Conservation (phyloP, 2,888 invertebrate species). For the Drosophila kanekoi region DNA sequence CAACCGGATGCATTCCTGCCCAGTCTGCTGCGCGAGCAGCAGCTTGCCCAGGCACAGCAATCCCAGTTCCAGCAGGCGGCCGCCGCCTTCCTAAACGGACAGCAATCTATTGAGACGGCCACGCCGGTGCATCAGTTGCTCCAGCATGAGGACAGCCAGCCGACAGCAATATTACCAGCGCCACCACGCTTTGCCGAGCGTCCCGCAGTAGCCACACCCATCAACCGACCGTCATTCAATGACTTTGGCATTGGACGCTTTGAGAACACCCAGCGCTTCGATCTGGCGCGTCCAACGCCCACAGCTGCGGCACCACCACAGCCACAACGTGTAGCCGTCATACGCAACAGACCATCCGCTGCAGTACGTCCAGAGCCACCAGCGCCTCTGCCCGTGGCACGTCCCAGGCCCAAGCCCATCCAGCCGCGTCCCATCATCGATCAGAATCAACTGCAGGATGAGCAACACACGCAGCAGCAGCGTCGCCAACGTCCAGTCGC, state of each 20-base stretch:
- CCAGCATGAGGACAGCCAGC: constrained; percentile 70
- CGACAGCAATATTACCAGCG: constrained; percentile 66
- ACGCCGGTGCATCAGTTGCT: constrained; percentile 80
- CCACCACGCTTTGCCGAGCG: constrained; percentile 82
- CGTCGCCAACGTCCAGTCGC: constrained; percentile 89
- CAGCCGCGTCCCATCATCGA: constrained; percentile 82
- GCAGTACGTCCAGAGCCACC: constrained; percentile 83
- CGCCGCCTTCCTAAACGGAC: constrained; percentile 77
- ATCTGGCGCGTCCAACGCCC: constrained; percentile 73
- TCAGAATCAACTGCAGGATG: constrained; percentile 81
- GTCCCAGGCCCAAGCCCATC: constrained; percentile 80
- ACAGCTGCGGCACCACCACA: constrained; percentile 74
- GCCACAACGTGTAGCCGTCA: constrained; percentile 86
- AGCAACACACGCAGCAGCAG: constrained; percentile 66
- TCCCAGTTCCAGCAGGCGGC: constrained; percentile 81
- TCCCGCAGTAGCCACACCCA: constrained; percentile 62
- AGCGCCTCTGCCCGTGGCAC: constrained; percentile 79
- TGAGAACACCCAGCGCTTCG: constrained; percentile 78
- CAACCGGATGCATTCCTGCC: constrained; percentile 87
- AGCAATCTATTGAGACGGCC: constrained; percentile 85
- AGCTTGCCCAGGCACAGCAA: constrained; percentile 84
- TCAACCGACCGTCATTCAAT: constrained; percentile 74
- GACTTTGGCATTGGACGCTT: constrained; percentile 81
- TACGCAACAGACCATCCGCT: constrained; percentile 77
- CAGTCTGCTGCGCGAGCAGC: constrained; percentile 82